A percentile compares a stretch with the other conserved stretches of the same genome.
Evolutionary conservation across 2,113 vertebrate genomes (phyloP).

Genomic region (Saimiri boliviensis): DNA sequence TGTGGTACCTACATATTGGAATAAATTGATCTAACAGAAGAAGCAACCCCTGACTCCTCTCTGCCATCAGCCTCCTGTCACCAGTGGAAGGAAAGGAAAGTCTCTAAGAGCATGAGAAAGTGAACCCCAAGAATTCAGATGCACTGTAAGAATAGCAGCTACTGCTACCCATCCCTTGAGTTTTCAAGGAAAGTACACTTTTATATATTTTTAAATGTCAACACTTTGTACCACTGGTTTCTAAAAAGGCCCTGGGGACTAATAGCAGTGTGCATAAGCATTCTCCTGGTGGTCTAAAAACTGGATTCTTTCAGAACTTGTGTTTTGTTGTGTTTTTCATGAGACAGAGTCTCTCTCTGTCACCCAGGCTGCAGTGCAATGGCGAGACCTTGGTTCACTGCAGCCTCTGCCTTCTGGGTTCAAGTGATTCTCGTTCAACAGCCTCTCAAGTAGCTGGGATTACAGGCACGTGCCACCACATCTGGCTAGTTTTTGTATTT

Average conservation of each 20-base stretch:
- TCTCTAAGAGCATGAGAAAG: neutral
- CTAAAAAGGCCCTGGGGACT: neutral
- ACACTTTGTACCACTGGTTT: conserved; percentile 29
- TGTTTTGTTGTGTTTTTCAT: neutral
- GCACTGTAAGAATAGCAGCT: neutral
- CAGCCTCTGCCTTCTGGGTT: too few relatives aligned
- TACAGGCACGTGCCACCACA: too few relatives aligned
- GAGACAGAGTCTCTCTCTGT: too few relatives aligned
- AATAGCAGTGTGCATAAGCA: neutral
- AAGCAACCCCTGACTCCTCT: neutral
- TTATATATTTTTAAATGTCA: conserved; percentile 63
- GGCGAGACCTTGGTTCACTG: too few relatives aligned
- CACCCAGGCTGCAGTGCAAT: too few relatives aligned
- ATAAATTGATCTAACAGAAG: neutral
- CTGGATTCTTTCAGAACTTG: neutral
- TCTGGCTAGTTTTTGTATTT: too few relatives aligned
- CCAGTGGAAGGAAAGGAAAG: neutral
- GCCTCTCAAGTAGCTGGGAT: too few relatives aligned
- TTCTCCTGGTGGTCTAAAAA: conserved; percentile 18
- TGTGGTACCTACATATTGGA: neutral
- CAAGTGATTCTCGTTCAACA: too few relatives aligned
- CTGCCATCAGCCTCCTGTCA: neutral
- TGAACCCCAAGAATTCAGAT: neutral
- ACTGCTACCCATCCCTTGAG: neutral
- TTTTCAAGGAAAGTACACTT: conserved; percentile 36